Conservation (phyloP, 2,797 vertebrate species). For the Xerus rutilus region DNA sequence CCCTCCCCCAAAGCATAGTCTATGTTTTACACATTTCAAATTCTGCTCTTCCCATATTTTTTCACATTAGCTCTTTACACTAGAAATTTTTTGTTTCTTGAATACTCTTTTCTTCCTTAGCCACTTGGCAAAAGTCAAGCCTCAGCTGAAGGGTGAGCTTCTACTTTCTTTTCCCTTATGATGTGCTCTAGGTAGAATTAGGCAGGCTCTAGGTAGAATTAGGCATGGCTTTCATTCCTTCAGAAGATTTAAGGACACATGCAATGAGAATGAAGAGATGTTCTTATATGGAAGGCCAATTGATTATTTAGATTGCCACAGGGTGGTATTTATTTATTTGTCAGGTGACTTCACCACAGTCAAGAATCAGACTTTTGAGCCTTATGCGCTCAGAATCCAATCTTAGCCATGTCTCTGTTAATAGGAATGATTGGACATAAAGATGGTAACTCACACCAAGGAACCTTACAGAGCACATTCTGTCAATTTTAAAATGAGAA, state of each 20-base stretch:
- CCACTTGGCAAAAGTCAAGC: neutral
- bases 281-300: neutral
- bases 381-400: neutral
- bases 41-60: neutral
- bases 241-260: neutral
- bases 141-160: neutral
- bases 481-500: conserved; percentile 30
- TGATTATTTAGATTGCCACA: neutral
- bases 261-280: neutral
- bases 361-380: neutral
- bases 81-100: neutral
- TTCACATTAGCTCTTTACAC: neutral
- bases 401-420: neutral
- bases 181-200: neutral
- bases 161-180: neutral
- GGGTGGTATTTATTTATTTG: neutral
- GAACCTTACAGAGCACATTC: neutral
- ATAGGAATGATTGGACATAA: neutral
- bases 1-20: neutral
- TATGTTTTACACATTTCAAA: neutral
- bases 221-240: neutral
- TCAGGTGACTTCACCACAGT: neutral
- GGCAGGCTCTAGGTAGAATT: neutral
- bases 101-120: neutral
- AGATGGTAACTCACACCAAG: neutral